phyloP scores from a whole-genome alignment of 2,888 invertebrate species.

The Pelosia muscerda region DNA sequence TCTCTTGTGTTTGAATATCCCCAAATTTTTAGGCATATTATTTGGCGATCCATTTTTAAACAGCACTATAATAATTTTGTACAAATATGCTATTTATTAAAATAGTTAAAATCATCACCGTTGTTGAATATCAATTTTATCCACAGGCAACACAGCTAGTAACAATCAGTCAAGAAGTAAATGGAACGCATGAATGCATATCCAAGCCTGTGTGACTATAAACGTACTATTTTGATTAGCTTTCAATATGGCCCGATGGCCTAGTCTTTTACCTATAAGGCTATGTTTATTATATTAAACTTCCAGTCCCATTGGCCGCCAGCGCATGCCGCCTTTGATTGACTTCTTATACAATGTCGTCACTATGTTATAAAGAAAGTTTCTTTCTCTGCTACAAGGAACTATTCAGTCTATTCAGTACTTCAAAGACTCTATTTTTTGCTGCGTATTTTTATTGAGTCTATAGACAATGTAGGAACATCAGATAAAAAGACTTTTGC shows the following conservation, averaged over 20 bases:
- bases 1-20: not conserved
- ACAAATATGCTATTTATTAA: too few relatives aligned
- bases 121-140: not conserved
- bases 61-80: too few relatives aligned
- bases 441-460: conserved; percentile 3
- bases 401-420: conserved; percentile 7
- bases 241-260: conserved; percentile 41
- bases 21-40: too few relatives aligned
- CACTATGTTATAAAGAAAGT: conserved; percentile 36
- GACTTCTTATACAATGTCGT: conserved; percentile 35
- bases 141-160: not conserved
- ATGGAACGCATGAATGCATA: not conserved
- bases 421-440: conserved; percentile 20
- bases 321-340: conserved; percentile 24
- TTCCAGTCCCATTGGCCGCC: conserved; percentile 23
- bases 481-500: conserved; percentile 25
- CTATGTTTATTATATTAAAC: conserved; percentile 42
- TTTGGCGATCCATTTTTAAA: too few relatives aligned
- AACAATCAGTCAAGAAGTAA: not conserved
- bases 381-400: conserved; percentile 29
- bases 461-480: conserved; percentile 39
- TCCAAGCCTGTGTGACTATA: conserved; percentile 21
- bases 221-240: conserved; percentile 40
- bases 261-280: conserved; percentile 45
- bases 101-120: too few relatives aligned